Conservation (phyloP, 1,140 invertebrate genomes). For the Anoplophora glabripennis region DNA sequence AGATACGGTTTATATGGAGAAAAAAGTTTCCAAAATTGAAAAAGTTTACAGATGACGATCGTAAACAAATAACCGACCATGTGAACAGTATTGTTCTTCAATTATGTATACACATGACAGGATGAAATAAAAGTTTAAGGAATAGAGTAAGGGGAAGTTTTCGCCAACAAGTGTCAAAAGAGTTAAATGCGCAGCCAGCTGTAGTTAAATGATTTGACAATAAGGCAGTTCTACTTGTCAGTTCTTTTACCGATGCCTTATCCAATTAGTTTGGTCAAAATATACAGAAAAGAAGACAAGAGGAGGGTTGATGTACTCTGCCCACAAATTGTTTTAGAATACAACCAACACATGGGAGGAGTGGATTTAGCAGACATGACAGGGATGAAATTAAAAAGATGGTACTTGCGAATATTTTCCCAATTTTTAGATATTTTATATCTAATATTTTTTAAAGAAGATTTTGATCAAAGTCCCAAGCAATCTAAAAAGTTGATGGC, state of each 20-base stretch:
- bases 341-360: slow-evolving; percentile 23
- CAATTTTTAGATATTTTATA: slow-evolving; percentile 8
- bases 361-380: slow-evolving; percentile 24
- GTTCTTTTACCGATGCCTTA: no score
- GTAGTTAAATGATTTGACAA: not conserved
- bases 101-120: no score
- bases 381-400: slow-evolving; percentile 1
- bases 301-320: slow-evolving; percentile 2
- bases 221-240: not conserved
- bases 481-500: no score
- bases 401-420: slow-evolving; percentile 12
- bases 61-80: no score
- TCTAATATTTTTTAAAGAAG: not conserved
- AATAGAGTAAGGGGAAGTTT: slow-evolving; percentile 18
- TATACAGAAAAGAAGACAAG: not conserved
- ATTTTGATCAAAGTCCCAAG: no score
- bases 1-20: no score
- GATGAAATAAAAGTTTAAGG: not conserved
- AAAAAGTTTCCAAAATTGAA: no score
- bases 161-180: no score
- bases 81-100: no score
- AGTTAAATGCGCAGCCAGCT: no score
- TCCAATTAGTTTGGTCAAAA: no score
- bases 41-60: no score
- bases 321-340: slow-evolving; percentile 15